Base-by-base conservation (phyloP, 2,113 vertebrate species). In the Anolis carolinensis region DNA sequence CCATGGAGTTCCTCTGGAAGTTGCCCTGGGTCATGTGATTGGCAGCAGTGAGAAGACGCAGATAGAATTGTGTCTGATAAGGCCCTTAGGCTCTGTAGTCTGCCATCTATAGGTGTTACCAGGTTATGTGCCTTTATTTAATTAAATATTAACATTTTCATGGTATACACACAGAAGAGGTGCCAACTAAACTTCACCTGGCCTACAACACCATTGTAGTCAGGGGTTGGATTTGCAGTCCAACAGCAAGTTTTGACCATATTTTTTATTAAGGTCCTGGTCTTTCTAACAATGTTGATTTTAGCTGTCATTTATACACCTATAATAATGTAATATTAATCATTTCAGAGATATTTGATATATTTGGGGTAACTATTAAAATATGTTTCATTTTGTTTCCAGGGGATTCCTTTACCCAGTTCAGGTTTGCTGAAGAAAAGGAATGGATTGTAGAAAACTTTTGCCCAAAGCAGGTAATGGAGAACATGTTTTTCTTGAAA, bases 331-430 rank as follows among this genome's bases (percentile, higher is more conserved):
- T 34, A 30, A 10, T 11, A 30, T 75, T 34, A 6, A 32, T 72
- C 34, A 82, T 10, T 82, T 52, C 81, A 72, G 2, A 59, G 77
- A 48, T 6, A 0, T 86, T 27, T 9, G 2, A 39, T 68, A 34
- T 70, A 83, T 9, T n/a, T 25, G 62, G 18, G 16, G 16, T 68
- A 20, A 0, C 21, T 82, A 50, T 63, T 87, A 2, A 1, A 25
- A 34, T 39, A 13, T 72, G n/a, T 81, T 2, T 74, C 39, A 36
- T 81, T 79, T 59, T 13, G 2, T 89, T 90, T 90, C 6, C 75
- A 99, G 98, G 98, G n/a, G 97, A 99, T 94, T 98, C 97, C 7
- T 98, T 98, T 89, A 93, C 97, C 74, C 98, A 99, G 84, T 99
- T 99, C 90, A 96, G 97, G 48, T 98, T 99, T 95, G 95, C 97